Conservation (phyloP, 2,888 invertebrate species). For the Carabus problematicus region DNA sequence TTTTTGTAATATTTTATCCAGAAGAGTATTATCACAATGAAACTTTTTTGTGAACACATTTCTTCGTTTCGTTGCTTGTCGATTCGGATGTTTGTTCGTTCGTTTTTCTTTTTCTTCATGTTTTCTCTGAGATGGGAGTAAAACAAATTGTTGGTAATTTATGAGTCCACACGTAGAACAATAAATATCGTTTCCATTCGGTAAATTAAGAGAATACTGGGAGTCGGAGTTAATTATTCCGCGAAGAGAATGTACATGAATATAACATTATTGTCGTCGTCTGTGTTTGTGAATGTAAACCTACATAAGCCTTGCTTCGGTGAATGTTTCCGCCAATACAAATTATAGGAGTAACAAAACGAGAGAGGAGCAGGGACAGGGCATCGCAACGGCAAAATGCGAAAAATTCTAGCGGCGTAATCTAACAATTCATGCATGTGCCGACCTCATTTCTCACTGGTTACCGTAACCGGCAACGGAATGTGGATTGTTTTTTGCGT, state of each 20-base stretch:
- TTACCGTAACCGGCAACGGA: conserved; percentile 27
- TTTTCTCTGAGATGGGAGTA: neutral
- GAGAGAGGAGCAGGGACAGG: too few species aligned
- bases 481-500: conserved; percentile 35
- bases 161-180: conserved; percentile 29
- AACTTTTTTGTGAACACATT: conserved; percentile 25
- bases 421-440: conserved; percentile 17
- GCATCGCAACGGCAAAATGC: too few species aligned
- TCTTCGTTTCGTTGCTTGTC: conserved; percentile 16
- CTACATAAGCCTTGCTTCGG: conserved; percentile 11
- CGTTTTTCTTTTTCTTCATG: conserved; percentile 10
- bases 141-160: conserved; percentile 30
- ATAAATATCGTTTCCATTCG: conserved; percentile 31
- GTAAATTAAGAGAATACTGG: conserved; percentile 29
- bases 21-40: conserved; percentile 35
- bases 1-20: conserved; percentile 37
- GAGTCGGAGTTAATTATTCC: conserved; percentile 23
- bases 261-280: conserved; percentile 22
- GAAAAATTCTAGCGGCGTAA: conserved; percentile 18
- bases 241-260: conserved; percentile 27
- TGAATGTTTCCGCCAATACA: neutral
- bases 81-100: conserved; percentile 28
- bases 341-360: too few species aligned
- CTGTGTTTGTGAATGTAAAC: neutral
- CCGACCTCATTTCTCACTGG: conserved; percentile 31